Base-by-base conservation (phyloP, 2,797 vertebrate genomes). In the Hippoglossus hippoglossus region DNA sequence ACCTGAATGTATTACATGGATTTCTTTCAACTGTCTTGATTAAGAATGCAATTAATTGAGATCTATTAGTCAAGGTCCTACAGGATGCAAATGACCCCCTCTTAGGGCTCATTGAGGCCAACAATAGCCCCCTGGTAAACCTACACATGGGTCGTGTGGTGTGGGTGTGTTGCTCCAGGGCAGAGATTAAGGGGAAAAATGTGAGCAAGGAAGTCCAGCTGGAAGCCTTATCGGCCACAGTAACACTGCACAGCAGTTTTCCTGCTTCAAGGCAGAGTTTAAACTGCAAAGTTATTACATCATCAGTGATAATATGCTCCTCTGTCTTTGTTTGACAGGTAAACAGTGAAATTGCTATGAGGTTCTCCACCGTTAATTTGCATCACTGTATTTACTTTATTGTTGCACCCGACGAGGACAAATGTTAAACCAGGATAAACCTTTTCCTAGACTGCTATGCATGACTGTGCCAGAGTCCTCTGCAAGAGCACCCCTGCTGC, bases 41-140 rank as follows among this genome's bases (percentile, higher is more conserved):
- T 85, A 74, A 71, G 65, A 72, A 28, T 67, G 49, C 68, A 56
- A 78, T 81, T 85, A 71, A 81, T 79, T 68, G 49, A 15, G 26
- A 75, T 69, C 72, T 80, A 79, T 88, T 88, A 81, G 64, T 81
- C 56, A 22, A n/a, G 21, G 77, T 65, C 63, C 81, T 58, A 52
- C 26, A 78, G 46, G 73, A 84, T 89, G 83, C 73, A 87, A 86
- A 87, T 79, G 59, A 77, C 62, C 76, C 59, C 67, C 66, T 41
- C 21, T 67, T 65, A 50, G 57, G 75, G 64, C 69, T 78, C 75
- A 80, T 57, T 75, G 75, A 83, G 67, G 71, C 77, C 55, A 76
- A 77, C 75, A 75, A 59, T 61, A 67, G 67, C 77, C 83, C 75
- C 78, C 47, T 54, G 72, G 81, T 71, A 28, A 68, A 71, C 56